A percentile compares a stretch with the other conserved stretches of the same genome.
These are phyloP conservation scores for Daphoenositta chrysoptera DNA, from an alignment of 2,113 vertebrate genomes.

Conservation along the genomic window DNA sequence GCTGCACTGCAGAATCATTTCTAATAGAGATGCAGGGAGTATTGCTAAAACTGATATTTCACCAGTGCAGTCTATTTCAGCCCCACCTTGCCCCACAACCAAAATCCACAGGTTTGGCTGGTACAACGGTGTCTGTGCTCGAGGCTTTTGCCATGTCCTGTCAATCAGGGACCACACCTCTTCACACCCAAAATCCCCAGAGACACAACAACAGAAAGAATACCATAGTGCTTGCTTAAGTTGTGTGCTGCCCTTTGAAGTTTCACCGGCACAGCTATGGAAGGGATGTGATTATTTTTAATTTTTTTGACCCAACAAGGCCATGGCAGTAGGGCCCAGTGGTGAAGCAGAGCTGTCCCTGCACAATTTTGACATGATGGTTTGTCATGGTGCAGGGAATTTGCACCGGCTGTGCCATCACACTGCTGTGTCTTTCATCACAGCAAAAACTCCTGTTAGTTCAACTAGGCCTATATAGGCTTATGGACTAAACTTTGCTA, in stretches of 20 bases:
- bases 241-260: background rate
- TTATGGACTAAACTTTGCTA: background rate
- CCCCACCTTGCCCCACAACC: constrained; percentile 30
- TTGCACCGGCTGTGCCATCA: background rate
- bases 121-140: background rate
- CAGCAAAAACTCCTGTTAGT: background rate
- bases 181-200: constrained; percentile 21
- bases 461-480: background rate
- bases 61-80: background rate
- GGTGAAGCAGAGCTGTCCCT: background rate
- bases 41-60: constrained; percentile 24
- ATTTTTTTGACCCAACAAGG: background rate
- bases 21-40: background rate
- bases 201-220: background rate
- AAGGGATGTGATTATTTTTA: background rate
- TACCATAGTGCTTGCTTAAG: background rate
- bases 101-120: constrained; percentile 35
- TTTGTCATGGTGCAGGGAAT: background rate
- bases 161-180: constrained; percentile 3
- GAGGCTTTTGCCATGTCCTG: background rate
- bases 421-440: background rate
- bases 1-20: background rate
- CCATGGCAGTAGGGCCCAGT: background rate
- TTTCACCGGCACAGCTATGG: background rate
- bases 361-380: background rate